phyloP scores from a whole-genome alignment of 2,888 invertebrate genomes.

The Ptilodon capucinus region DNA sequence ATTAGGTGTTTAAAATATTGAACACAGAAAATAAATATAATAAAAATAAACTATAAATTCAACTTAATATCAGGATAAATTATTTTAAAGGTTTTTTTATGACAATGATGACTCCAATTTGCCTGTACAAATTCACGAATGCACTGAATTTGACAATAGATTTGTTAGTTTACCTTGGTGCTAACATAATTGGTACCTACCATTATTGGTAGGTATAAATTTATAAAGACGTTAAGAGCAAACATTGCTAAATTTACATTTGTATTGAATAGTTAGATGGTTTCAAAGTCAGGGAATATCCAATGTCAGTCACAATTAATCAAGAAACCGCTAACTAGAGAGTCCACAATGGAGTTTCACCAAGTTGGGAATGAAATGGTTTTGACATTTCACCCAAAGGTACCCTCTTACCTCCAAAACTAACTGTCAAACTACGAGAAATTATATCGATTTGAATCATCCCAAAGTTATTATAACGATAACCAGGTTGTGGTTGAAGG shows the following conservation, averaged over 20 bases:
- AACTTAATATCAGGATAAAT: too few relatives aligned
- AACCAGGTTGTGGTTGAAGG: background rate
- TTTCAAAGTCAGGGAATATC: slow-evolving; percentile 1
- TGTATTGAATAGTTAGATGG: background rate
- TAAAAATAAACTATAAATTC: too few relatives aligned
- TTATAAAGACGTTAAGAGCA: too few relatives aligned
- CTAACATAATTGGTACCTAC: too few relatives aligned
- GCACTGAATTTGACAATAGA: too few relatives aligned
- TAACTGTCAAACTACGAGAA: background rate
- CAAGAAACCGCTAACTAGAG: slow-evolving; percentile 3
- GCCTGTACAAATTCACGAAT: too few relatives aligned
- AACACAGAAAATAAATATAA: too few relatives aligned
- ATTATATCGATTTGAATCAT: background rate
- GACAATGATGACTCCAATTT: too few relatives aligned
- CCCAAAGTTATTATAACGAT: background rate
- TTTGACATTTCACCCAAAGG: slow-evolving; percentile 12
- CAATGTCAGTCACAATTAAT: slow-evolving; percentile 1
- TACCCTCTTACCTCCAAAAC: background rate
- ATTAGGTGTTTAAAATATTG: too few relatives aligned
- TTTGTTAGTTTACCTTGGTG: too few relatives aligned
- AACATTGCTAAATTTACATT: background rate
- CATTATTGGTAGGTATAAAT: too few relatives aligned
- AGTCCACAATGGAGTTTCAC: slow-evolving; percentile 3
- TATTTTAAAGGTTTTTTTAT: too few relatives aligned
- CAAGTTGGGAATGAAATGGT: slow-evolving; percentile 8